Percentiles rank a stretch among this genome's conserved stretches.
These are phyloP conservation scores for Herpailurus yagouaroundi DNA, from an alignment of 2,113 vertebrate species.

Conservation along the genomic window DNA sequence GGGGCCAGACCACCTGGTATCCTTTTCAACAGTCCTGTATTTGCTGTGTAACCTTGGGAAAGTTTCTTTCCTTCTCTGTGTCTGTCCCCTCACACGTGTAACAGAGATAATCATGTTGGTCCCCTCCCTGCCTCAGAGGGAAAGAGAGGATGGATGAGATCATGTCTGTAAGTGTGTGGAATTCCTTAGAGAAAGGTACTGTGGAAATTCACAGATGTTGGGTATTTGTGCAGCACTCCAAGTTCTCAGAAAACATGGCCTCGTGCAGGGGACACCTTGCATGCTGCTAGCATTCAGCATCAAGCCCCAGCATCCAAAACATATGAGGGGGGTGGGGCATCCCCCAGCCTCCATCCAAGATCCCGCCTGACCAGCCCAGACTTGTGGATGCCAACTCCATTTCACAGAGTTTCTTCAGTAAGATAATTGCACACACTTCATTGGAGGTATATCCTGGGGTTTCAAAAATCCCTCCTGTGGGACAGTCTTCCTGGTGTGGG, in stretches of 20 bases:
- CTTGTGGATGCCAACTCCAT: not conserved
- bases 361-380: not conserved
- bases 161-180: constrained; percentile 59
- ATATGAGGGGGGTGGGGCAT: not conserved
- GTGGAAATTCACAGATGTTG: constrained; percentile 64
- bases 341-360: not conserved
- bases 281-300: not conserved
- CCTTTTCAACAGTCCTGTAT: not conserved
- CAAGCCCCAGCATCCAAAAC: not conserved
- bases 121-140: constrained; percentile 54
- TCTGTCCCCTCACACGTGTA: not conserved
- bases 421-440: not conserved
- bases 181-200: constrained; percentile 68
- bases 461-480: not conserved
- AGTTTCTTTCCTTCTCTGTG: constrained; percentile 51
- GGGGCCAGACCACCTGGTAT: not conserved
- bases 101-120: not conserved
- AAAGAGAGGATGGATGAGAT: constrained; percentile 70
- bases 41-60: constrained; percentile 13
- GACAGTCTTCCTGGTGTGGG: not conserved
- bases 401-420: not conserved
- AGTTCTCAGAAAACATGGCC: constrained; percentile 51
- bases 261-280: constrained; percentile 49
- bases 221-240: constrained; percentile 60
- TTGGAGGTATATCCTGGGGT: not conserved